Percentiles rank a stretch among this genome's conserved stretches.
Evolutionary conservation across 2,113 vertebrate species (phyloP).

Genomic region (Eulacestoma nigropectus): DNA sequence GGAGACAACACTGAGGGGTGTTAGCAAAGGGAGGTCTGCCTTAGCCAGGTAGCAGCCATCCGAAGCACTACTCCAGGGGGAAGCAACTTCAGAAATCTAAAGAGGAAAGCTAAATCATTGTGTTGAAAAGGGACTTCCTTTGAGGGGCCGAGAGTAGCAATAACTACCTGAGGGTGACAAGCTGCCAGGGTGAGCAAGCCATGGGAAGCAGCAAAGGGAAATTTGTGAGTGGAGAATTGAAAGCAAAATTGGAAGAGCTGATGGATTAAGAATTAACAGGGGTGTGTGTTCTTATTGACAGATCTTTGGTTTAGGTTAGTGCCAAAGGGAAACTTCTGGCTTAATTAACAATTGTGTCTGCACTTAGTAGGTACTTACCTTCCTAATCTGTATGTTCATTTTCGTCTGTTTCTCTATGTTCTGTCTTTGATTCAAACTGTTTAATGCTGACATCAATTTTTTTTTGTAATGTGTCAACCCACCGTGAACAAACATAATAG

Average conservation of each 20-base stretch:
- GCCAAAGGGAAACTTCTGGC: neutral
- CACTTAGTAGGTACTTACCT: neutral
- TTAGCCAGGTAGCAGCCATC: neutral
- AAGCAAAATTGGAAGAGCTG: neutral
- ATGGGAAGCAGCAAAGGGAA: neutral
- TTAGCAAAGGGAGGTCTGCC: neutral
- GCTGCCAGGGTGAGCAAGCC: neutral
- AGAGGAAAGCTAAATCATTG: neutral
- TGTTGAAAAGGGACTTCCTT: neutral
- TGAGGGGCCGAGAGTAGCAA: fast-evolving
- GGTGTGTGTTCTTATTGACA: fast-evolving
- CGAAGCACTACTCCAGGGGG: neutral
- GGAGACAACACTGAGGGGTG: neutral
- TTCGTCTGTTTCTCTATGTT: neutral
- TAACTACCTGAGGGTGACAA: neutral
- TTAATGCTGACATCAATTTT: neutral
- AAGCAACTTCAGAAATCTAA: neutral
- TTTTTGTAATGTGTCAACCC: neutral
- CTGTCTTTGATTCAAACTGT: neutral
- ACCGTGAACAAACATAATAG: neutral
- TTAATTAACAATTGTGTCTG: neutral
- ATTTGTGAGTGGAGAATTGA: neutral
- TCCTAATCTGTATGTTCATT: neutral
- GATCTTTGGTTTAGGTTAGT: neutral
- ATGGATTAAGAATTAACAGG: neutral